A percentile compares a stretch with the other conserved stretches of the same genome.
These are phyloP conservation scores for Erebia aethiops DNA, from an alignment of 2,888 invertebrate genomes.

Conservation along the genomic window DNA sequence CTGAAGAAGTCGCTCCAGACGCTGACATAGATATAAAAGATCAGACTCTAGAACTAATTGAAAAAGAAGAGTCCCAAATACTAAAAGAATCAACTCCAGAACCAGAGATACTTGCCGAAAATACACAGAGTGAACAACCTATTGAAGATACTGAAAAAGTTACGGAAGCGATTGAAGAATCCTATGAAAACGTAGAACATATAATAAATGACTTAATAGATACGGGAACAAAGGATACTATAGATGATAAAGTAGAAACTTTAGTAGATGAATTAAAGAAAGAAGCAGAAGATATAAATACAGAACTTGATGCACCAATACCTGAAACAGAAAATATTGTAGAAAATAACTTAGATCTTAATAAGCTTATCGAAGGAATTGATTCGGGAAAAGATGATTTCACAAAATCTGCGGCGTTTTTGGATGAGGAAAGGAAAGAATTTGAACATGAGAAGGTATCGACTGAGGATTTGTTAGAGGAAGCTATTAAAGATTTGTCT, in stretches of 20 bases:
- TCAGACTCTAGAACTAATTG: constrained; percentile 13
- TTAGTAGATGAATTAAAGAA: constrained; percentile 14
- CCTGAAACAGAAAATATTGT: constrained; percentile 34
- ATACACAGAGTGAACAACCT: too few species aligned
- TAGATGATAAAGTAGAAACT: constrained; percentile 6
- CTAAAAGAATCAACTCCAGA: constrained; percentile 13
- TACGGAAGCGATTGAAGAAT: constrained; percentile 38
- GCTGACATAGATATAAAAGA: constrained; percentile 26
- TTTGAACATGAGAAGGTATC: constrained; percentile 54
- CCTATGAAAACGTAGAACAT: constrained; percentile 11
- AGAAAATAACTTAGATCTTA: constrained; percentile 42
- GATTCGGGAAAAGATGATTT: constrained; percentile 51
- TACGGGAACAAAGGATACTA: constrained; percentile 7
- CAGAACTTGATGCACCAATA: constrained; percentile 24
- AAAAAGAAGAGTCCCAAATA: constrained; percentile 3
- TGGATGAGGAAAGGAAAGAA: constrained; percentile 54
- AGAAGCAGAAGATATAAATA: constrained; percentile 17
- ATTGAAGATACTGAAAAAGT: constrained; percentile 29
- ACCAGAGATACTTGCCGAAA: constrained; percentile 35
- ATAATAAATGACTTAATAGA: constrained; percentile 15
- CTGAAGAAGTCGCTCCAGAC: not conserved
- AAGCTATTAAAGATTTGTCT: constrained; percentile 59
- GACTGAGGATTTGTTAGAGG: constrained; percentile 67
- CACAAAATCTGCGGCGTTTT: constrained; percentile 57
- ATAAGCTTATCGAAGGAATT: constrained; percentile 45